Conservation (phyloP, 2,113 vertebrate species). For the Nothocercus nigrocapillus region DNA sequence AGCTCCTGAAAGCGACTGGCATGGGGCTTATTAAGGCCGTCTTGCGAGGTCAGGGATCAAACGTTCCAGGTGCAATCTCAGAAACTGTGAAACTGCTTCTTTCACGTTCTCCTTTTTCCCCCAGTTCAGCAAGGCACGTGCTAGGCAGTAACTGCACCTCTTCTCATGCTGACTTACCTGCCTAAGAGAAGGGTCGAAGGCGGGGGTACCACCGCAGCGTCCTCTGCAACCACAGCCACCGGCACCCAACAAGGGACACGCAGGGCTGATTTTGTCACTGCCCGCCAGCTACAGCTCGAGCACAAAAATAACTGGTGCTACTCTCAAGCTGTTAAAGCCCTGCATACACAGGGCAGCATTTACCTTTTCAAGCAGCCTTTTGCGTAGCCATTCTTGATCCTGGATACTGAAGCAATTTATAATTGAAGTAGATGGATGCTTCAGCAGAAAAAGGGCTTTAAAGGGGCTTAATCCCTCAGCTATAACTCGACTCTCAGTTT, state of each 20-base stretch:
- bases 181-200: background rate
- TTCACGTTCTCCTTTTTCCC: background rate
- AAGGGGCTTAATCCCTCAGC: background rate
- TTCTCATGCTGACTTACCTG: background rate
- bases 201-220: background rate
- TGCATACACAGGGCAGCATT: accelerated
- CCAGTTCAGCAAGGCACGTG: background rate
- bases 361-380: accelerated
- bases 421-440: background rate
- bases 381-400: background rate
- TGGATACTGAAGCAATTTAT: background rate
- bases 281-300: background rate
- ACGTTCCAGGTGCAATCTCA: accelerated
- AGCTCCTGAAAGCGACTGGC: background rate
- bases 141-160: background rate
- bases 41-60: background rate
- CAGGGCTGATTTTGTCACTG: accelerated
- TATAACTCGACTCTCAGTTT: background rate
- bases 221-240: accelerated
- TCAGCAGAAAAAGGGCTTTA: background rate
- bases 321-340: too few species aligned
- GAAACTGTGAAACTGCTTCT: accelerated
- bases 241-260: background rate
- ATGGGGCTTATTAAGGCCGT: accelerated
- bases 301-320: accelerated